Evolutionary conservation across 2,113 vertebrate genomes (phyloP), one percentile per base, ranked within the genome.

Genomic region (Myotis lucifugus): DNA sequence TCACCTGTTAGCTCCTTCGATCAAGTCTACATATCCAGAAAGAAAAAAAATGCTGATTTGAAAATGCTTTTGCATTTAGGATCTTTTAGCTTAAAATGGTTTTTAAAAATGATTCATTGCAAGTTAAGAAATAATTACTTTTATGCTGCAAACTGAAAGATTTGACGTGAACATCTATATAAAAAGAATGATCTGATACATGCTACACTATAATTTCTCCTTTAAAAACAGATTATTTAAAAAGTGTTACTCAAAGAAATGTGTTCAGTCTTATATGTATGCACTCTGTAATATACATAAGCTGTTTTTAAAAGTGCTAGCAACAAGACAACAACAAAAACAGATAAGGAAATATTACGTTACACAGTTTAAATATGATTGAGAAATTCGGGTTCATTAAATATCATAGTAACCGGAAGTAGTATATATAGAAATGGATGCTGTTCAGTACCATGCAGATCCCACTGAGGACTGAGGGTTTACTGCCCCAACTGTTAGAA

Each of bases 281-380:
- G 48, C 42, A 87, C 13, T 50, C 66, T 93, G 27, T 52, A 87
- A 64, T 34, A 73, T 61, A 50, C 17, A 14, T 42, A 42, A 46
- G 6, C 59, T 42, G n/a, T 72, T 72, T 87, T 76, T 70, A 61
- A 64, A 54, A 72, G 42, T 40, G 52, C n/a, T 50, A 70, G 66
- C 78, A 79, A 86, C n/a, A 81, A 93, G 87, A 79, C 48, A n/a
- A 76, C 29, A 78, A 78, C 40, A 81, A 83, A 92, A 92, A 86
- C 8, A 56, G 42, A 48, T 54, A 76, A 72, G 14, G 77, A 81
- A 72, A 50, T 78, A 70, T 17, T 56, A 34, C 10, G 32, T 21
- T 86, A 23, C 10, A 50, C 10, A 64, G 37, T 46, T 82, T 88
- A 67, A 48, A 64, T 79, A 66, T 69, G 61, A 88, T 0, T 15